phyloP scores from a whole-genome alignment of 2,888 invertebrate genomes.

The Lissocephala sabroskyi region DNA sequence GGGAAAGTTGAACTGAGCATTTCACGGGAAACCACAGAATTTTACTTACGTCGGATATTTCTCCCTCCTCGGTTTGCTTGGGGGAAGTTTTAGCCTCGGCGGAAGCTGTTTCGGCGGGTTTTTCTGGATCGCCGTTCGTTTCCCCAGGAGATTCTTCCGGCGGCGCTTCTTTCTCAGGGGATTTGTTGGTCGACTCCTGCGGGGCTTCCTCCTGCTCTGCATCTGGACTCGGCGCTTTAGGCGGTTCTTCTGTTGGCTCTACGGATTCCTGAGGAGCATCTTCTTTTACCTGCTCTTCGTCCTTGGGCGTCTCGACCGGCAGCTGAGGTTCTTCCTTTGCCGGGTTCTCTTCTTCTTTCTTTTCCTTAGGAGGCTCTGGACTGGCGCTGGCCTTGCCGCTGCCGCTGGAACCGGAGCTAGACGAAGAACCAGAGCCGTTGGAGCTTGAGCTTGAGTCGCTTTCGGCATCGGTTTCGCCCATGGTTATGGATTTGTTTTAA shows the following conservation, averaged over 20 bases:
- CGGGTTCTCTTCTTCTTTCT: conserved; percentile 15
- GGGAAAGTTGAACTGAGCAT: conserved; percentile 4
- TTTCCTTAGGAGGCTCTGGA: conserved; percentile 12
- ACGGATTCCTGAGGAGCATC: background rate
- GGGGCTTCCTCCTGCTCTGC: background rate
- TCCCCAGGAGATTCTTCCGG: background rate
- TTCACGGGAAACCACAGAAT: background rate
- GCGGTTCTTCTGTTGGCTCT: background rate
- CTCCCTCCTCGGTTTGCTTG: conserved; percentile 39
- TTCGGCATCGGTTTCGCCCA: conserved; percentile 56
- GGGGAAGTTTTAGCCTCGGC: conserved; percentile 11
- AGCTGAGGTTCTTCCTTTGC: background rate
- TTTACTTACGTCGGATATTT: conserved; percentile 43
- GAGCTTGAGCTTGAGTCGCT: conserved; percentile 45
- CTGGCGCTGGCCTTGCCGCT: conserved; percentile 9
- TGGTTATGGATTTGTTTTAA: conserved; percentile 18
- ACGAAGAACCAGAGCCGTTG: conserved; percentile 19
- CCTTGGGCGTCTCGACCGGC: too few species aligned
- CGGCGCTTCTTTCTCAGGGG: background rate
- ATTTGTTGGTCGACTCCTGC: background rate
- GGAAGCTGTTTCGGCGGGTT: conserved; percentile 4
- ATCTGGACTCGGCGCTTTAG: conserved; percentile 5
- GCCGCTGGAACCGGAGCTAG: conserved; percentile 23
- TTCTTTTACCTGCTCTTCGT: background rate
- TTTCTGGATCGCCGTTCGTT: conserved; percentile 24